These are phyloP conservation scores for Gymnocheta viridis DNA, from an alignment of 2,888 invertebrate genomes.

Conservation along the genomic window DNA sequence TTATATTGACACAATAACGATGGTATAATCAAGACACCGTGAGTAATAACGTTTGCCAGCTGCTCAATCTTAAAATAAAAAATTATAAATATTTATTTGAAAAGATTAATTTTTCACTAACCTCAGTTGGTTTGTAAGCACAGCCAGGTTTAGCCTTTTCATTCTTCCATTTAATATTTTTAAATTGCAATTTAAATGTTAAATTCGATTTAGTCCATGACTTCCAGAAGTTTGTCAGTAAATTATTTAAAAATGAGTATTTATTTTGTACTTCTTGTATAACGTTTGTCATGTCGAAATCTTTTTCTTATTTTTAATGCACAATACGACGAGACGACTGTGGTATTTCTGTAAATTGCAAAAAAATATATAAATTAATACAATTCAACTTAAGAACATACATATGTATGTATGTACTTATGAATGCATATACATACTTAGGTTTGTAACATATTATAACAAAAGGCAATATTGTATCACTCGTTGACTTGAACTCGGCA, in stretches of 20 bases:
- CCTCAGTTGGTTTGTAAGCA: slow-evolving; percentile 92
- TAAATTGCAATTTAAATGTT: slow-evolving; percentile 76
- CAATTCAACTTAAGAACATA: slow-evolving; percentile 8
- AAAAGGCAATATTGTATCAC: slow-evolving; percentile 11
- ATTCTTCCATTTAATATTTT: slow-evolving; percentile 90
- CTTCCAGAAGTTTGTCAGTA: slow-evolving; percentile 78
- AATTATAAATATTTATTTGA: neutral
- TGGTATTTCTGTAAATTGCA: slow-evolving; percentile 22
- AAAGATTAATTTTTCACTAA: slow-evolving; percentile 72
- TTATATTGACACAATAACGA: slow-evolving; percentile 90
- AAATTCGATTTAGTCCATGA: slow-evolving; percentile 78
- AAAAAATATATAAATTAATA: slow-evolving; percentile 28
- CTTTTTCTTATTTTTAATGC: neutral
- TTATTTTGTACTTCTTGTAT: slow-evolving; percentile 79
- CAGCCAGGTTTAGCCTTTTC: slow-evolving; percentile 87
- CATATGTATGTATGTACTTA: no score
- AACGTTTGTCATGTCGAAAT: slow-evolving; percentile 72
- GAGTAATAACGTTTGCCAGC: slow-evolving; percentile 94
- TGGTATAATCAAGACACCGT: slow-evolving; percentile 94
- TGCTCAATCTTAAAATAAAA: slow-evolving; percentile 88
- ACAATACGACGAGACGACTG: neutral
- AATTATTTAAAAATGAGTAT: slow-evolving; percentile 79
- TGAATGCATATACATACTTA: no score
- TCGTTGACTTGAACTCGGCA: neutral
- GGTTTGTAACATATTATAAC: neutral